Conservation (phyloP, 2,113 vertebrate genomes). For the Orthonyx spaldingii region DNA sequence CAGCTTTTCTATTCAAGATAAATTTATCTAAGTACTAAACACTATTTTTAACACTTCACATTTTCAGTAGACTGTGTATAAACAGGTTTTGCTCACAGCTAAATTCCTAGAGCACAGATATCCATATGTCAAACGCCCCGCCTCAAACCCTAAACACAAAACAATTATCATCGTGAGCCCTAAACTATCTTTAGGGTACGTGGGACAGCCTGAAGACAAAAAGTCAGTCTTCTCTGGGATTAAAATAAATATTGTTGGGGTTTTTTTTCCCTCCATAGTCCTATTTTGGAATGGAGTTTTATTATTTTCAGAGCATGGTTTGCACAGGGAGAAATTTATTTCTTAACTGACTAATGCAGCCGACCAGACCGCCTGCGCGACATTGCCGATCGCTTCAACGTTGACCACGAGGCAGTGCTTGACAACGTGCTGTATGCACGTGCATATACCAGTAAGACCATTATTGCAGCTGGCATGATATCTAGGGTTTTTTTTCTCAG, state of each 20-base stretch:
- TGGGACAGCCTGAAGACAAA: not conserved
- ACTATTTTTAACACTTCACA: not conserved
- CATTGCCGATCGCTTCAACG: slow-evolving; percentile 91
- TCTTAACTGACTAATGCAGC: slow-evolving; percentile 76
- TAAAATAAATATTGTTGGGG: not conserved
- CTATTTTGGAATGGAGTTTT: not conserved
- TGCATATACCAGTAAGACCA: slow-evolving; percentile 90
- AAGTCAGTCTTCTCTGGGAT: not conserved
- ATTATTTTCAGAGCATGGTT: not conserved
- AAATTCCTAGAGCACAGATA: not conserved
- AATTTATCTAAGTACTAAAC: not conserved
- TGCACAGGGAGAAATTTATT: not conserved
- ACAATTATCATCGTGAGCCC: not conserved
- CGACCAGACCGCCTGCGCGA: slow-evolving; percentile 93
- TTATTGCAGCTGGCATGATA: not conserved
- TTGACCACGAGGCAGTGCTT: slow-evolving; percentile 91
- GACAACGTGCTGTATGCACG: slow-evolving; percentile 97
- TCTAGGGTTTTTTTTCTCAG: not conserved
- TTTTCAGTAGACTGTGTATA: not conserved
- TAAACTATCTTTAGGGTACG: not conserved
- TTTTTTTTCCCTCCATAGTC: not conserved
- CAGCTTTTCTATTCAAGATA: slow-evolving; percentile 3
- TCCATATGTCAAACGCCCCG: not conserved
- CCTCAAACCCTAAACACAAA: not conserved
- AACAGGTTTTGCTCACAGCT: slow-evolving; percentile 14